Evolutionary conservation across 1,140 invertebrate genomes (phyloP), one percentile per base, ranked within the genome.

Genomic region (Drosophila suzukii): DNA sequence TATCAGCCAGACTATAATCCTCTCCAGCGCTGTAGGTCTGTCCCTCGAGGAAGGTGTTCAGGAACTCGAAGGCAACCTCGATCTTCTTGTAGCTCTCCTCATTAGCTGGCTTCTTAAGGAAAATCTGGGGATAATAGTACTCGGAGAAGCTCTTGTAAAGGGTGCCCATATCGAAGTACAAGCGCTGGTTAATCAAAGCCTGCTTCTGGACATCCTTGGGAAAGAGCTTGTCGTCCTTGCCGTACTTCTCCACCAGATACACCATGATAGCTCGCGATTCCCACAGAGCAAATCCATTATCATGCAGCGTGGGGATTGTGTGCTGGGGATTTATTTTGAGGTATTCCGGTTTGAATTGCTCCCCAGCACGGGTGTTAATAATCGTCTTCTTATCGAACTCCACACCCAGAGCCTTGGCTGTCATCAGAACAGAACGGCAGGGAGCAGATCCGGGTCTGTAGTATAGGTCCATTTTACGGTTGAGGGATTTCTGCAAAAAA

Each of bases 1-100:
- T 92, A 82, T 97, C 96, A 1, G 97, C 97, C 17, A 97, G 81
- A n/a, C 96, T 97, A 5, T 97, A 91, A 43, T 93, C 93, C 57
- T 94, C 93, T 12, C 96, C 96, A 8, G 95, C 95, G 2, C 92
- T 94, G 89, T 94, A 97, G 38, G 93, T 93, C 62, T 94, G 93
- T 0, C 93, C 94, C 43, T 95, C 94, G 13, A 97, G 91, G 91
- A 96, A 95, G 2, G 91, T 93, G 53, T 97, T 94, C 6, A 97
- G 90, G 62, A 95, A 94, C 17, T 93, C 93, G 15, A 96, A 92
- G 0, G 94, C 94, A 12, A 94, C 93, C 6, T 94, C 93, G 6
- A 96, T 93, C 79, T 95, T 95, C 27, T 94, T 93, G 51, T 94
- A 86, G 80, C 95, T 95, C 6, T 94, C 94, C 13, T 94, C 93